Evolutionary conservation across 2,113 vertebrate genomes (phyloP), one percentile per base, ranked within the genome.

Genomic region (Phaethon lepturus): DNA sequence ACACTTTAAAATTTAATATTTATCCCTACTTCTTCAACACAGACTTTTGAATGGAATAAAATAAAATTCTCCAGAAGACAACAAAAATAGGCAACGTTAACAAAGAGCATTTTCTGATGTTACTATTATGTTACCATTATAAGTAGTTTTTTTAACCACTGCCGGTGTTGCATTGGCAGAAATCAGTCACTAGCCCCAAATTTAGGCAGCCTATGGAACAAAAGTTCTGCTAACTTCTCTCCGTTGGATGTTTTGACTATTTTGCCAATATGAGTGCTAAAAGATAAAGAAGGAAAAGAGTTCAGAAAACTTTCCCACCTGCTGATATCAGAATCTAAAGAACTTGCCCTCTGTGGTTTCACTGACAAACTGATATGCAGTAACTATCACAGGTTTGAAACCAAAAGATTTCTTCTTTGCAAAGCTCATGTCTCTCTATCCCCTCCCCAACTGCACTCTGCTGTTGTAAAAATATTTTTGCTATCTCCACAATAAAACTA

Each of bases 61-160:
- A 63, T 42, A 74, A 68, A 92, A 47, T 75, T 6, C 3, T 52
- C 11, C 17, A 77, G 38, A 83, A 77, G 11, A 38, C 10, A 59
- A 82, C 63, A 0, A 0, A n/a, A 80, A 31, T 23, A 29, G 15
- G 10, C 2, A 76, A 42, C 0, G 0, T 50, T 58, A 86, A 69
- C 17, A 60, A 45, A 0, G 0, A 79, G 2, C 6, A 47, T 79
- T 56, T 92, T 75, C 23, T 64, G 4, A 31, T 49, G 9, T 19
- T 13, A 79, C 38, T 38, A 5, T 7, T 7, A 60, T 18, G 3
- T 55, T 73, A 64, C 10, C 31, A 67, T 16, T 47, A 3, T 4
- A 42, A 44, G 17, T 10, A 88, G 5, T 1, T 40, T 73, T 59
- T 77, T 52, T 40, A 67, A 75, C 4, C 23, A 55, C 23, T 47